Evolutionary conservation across 23 tunicate genomes (phyloP), one percentile per base, ranked within the genome.

Genomic region (Halocynthia roretzi): DNA sequence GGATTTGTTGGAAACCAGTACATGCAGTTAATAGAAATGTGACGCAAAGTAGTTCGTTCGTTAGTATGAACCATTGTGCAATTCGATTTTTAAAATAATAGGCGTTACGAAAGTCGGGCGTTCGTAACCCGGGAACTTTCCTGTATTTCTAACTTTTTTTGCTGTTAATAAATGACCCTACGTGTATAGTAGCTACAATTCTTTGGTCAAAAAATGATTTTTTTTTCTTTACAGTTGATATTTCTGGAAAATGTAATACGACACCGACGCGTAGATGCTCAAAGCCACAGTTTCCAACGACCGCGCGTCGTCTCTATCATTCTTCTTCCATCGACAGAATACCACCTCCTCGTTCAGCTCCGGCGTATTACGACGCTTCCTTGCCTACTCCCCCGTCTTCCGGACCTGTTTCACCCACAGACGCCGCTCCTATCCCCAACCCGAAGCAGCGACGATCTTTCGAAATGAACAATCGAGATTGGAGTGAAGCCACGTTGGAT

Each of bases 331-430:
- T 62, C 63, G 56, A 11, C 8, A 62, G 56, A 54, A 53, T 50
- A n/a, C 50, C 64, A 8, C 56, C 15, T 10, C 49, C 64, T 44
- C 64, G 14, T 15, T n/a, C 75, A 10, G 23, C 55, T 10, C 78
- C 78, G 8, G 0, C 50, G 21, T 54, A 54, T 54, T 54, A 54
- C 21, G 78, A 48, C 31, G 19, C 55, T 21, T 5, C 31, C 4
- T 21, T 74, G 5, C 78, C 78, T n/a, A 74, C 78, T 1, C 78
- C 78, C 1, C 78, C 78, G 14, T 64, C 78, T 8, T 74, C 78
- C 14, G 78, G 78, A 53, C 62, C 63, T 48, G 56, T 22, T 0
- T 50, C 78, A 5, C 78, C 78, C 10, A 54, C 56, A 0, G 78
- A 74, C 21, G 31, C 20, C 18, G 31, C n/a, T 53, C 23, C 6